Evolutionary conservation across 2,888 invertebrate genomes (phyloP).

Genomic region (Luffia ferchaultella): DNA sequence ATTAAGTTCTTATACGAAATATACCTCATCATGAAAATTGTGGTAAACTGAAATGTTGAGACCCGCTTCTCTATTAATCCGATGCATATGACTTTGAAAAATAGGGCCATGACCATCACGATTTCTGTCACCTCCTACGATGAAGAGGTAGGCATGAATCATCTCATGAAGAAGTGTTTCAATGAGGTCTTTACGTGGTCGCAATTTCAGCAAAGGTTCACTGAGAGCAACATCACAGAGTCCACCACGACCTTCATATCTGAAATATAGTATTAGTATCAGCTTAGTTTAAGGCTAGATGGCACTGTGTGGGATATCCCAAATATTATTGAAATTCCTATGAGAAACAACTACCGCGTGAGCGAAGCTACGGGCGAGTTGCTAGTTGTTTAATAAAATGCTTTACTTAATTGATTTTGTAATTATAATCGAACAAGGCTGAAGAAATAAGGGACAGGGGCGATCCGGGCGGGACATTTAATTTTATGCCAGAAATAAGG

Average conservation of each 20-base stretch:
- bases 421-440: too few species aligned
- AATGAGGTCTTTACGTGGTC: slow-evolving; percentile 93
- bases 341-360: too few species aligned
- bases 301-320: too few species aligned
- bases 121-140: slow-evolving; percentile 82
- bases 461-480: too few species aligned
- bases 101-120: slow-evolving; percentile 94
- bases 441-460: too few species aligned
- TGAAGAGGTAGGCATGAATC: slow-evolving; percentile 98
- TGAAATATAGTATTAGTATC: slow-evolving; percentile 45
- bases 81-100: slow-evolving; percentile 91
- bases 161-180: slow-evolving; percentile 99
- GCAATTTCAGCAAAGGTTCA: slow-evolving; percentile 87
- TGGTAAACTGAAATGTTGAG: slow-evolving; percentile 94
- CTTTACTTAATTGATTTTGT: too few species aligned
- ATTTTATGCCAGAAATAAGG: too few species aligned
- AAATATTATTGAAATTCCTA: too few species aligned
- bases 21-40: slow-evolving; percentile 92
- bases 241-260: slow-evolving; percentile 77
- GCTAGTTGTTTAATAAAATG: too few species aligned
- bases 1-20: not conserved
- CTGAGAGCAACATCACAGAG: slow-evolving; percentile 87
- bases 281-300: too few species aligned
- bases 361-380: too few species aligned
- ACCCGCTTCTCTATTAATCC: slow-evolving; percentile 89